Evolutionary conservation across 2,888 invertebrate species (phyloP).

Genomic region (Meta bourneti): DNA sequence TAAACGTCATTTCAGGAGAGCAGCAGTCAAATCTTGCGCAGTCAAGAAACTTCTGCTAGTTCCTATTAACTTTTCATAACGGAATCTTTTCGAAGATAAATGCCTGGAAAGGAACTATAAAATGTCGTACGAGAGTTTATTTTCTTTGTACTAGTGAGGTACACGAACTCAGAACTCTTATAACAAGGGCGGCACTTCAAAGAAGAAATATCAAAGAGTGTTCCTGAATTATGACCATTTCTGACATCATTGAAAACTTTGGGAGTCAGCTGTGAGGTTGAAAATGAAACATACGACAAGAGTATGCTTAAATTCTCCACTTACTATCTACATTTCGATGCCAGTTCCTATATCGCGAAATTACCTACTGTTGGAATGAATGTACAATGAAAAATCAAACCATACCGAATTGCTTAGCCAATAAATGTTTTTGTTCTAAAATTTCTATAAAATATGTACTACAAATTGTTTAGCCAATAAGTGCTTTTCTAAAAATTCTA

Average conservation of each 20-base stretch:
- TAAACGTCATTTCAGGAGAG: not conserved
- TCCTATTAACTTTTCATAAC: slow-evolving; percentile 1
- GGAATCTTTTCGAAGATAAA: not conserved
- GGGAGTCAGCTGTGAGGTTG: not conserved
- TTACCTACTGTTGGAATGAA: no score
- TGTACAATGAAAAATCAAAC: no score
- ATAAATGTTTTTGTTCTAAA: no score
- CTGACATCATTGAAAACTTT: not conserved
- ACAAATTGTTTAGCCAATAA: no score
- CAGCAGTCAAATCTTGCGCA: not conserved
- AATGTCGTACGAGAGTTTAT: not conserved
- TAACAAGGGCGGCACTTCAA: not conserved
- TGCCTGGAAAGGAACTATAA: not conserved
- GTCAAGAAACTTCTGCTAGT: not conserved
- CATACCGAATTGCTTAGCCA: no score
- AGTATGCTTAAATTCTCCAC: no score
- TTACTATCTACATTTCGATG: no score
- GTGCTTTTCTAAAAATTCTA: no score
- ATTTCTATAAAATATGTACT: no score
- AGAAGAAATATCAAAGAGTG: not conserved
- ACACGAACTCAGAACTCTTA: not conserved
- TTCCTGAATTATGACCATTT: not conserved
- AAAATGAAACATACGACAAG: no score
- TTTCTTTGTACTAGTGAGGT: not conserved
- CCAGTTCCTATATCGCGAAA: no score